Conservation (phyloP, 2,888 invertebrate genomes). For the Scaptomyza caliginosa region DNA sequence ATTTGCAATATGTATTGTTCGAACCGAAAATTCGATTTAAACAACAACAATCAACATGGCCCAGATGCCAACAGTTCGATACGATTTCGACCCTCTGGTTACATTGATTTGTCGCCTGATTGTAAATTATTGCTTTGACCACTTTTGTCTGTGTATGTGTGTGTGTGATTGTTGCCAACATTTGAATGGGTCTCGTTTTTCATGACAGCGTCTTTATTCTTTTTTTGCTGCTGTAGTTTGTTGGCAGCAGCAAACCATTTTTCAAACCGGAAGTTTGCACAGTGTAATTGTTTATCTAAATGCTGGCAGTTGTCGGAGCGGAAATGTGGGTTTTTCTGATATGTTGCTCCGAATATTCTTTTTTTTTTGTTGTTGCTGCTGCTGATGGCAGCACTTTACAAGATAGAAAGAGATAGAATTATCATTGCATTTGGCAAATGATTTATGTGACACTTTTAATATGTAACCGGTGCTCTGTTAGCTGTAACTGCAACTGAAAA, state of each 20-base stretch:
- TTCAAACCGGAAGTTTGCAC: slow-evolving; percentile 60
- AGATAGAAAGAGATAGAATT: slow-evolving; percentile 40
- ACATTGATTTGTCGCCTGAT: slow-evolving; percentile 66
- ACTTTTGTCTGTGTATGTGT: slow-evolving; percentile 30
- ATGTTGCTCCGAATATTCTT: slow-evolving; percentile 9
- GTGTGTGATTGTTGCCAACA: slow-evolving; percentile 43
- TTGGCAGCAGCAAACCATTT: slow-evolving; percentile 40
- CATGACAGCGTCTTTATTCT: slow-evolving; percentile 47
- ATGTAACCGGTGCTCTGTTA: background rate
- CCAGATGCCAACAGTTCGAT: background rate
- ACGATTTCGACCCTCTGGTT: slow-evolving; percentile 5
- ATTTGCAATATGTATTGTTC: slow-evolving; percentile 54
- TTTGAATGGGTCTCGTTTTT: slow-evolving; percentile 58
- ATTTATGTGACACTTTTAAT: slow-evolving; percentile 66
- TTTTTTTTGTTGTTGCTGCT: slow-evolving; percentile 6
- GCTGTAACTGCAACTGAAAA: slow-evolving; percentile 7
- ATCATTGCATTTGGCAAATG: slow-evolving; percentile 46
- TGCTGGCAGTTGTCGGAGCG: slow-evolving; percentile 50
- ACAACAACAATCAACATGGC: slow-evolving; percentile 1
- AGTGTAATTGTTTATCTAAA: slow-evolving; percentile 71
- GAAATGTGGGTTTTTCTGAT: slow-evolving; percentile 48
- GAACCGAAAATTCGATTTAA: slow-evolving; percentile 18
- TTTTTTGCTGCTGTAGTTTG: background rate
- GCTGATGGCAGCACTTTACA: slow-evolving; percentile 49
- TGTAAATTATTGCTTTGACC: slow-evolving; percentile 67